Evolutionary conservation across 2,113 vertebrate species (phyloP).

Genomic region (Rhea pennata): DNA sequence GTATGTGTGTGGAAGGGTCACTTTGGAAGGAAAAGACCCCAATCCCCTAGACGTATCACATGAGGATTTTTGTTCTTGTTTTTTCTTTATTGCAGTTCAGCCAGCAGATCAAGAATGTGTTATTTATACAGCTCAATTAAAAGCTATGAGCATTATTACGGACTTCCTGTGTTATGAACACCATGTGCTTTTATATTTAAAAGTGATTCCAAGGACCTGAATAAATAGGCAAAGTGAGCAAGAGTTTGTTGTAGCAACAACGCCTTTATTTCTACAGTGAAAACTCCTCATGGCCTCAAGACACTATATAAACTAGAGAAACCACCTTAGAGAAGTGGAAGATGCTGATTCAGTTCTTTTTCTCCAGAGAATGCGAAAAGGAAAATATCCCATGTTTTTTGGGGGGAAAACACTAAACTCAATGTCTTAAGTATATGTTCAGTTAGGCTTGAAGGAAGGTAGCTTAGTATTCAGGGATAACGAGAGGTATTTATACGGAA

Average conservation of each 20-base stretch:
- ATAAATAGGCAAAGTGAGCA: neutral
- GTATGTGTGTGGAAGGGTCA: neutral
- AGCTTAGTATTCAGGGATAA: neutral
- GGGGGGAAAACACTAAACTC: conserved; percentile 19
- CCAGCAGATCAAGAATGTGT: neutral
- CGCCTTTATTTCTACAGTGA: neutral
- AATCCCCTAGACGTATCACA: neutral
- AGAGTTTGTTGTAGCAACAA: conserved; percentile 50
- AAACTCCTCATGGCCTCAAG: conserved; percentile 13
- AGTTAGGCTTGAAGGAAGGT: conserved; percentile 33
- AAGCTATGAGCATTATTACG: conserved; percentile 5
- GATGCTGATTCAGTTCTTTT: conserved; percentile 41
- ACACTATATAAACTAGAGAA: conserved; percentile 16
- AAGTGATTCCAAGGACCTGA: neutral
- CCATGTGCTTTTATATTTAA: neutral
- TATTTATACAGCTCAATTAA: conserved; percentile 38
- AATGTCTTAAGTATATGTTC: neutral
- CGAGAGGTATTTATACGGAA: conserved; percentile 24
- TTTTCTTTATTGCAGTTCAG: neutral
- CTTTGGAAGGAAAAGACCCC: neutral
- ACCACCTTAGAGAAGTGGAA: neutral
- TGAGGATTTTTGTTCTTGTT: neutral
- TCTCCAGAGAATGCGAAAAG: neutral
- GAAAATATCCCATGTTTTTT: conserved; percentile 40
- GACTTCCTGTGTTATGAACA: conserved; percentile 21